phyloP scores from a whole-genome alignment of 2,888 invertebrate genomes.

The Brachyptera putata region DNA sequence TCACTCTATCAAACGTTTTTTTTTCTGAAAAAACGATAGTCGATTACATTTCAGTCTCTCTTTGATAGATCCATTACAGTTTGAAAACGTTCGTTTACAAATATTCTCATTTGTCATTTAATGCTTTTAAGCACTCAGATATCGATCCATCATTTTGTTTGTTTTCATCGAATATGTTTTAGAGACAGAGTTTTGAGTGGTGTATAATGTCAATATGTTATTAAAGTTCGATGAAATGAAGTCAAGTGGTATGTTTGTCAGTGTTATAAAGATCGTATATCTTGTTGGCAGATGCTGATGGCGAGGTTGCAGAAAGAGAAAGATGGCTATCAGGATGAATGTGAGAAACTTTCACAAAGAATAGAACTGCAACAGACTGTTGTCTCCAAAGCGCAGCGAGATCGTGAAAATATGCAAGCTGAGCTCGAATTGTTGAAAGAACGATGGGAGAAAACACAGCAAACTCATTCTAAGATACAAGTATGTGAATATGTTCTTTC shows the following conservation, averaged over 20 bases:
- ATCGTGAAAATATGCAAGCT: conserved; percentile 77
- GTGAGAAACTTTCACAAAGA: conserved; percentile 75
- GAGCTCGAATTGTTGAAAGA: conserved; percentile 85
- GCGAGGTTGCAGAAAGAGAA: conserved; percentile 83
- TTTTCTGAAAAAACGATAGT: no score
- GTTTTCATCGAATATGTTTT: neutral
- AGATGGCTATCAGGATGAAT: conserved; percentile 75
- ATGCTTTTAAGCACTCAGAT: neutral
- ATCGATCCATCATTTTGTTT: neutral
- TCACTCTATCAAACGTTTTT: no score
- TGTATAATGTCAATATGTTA: neutral
- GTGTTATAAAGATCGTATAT: neutral
- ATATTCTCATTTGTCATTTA: no score
- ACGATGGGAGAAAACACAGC: conserved; percentile 82
- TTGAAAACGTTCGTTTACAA: no score
- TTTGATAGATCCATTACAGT: no score
- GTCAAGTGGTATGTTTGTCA: neutral
- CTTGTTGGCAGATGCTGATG: conserved; percentile 57
- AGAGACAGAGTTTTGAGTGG: neutral
- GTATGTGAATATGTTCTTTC: no score
- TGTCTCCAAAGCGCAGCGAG: conserved; percentile 75
- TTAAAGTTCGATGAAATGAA: neutral
- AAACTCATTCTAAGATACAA: conserved; percentile 77
- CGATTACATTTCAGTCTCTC: no score
- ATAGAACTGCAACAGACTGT: conserved; percentile 78